Evolutionary conservation across 2,113 vertebrate species (phyloP), one percentile per base, ranked within the genome.

Genomic region (Bettongia penicillata): DNA sequence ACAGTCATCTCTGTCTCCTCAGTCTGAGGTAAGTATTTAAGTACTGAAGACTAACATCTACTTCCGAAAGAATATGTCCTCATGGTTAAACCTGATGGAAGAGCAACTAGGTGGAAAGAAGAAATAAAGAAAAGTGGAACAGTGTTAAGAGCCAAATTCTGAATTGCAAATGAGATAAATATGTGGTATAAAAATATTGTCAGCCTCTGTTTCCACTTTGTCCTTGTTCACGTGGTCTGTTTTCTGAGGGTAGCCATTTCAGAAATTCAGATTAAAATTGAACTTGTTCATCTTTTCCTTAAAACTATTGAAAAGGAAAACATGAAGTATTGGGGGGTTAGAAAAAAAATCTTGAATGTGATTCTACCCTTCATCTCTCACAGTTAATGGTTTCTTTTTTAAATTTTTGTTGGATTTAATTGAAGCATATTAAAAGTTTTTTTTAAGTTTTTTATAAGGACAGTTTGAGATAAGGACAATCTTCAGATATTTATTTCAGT

Each of bases 1-100:
- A 84, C 98, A 98, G 48, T 61, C 96, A n/a, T 14, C 95, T 91
- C 91, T 53, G 43, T 97, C 97, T 4, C 97, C 97, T 95, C 98
- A 95, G 2, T 94, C 98, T 93, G 98, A 97, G 97, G 99, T 99
- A 97, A 98, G 98, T 97, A 95, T 89, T 91, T 57, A 49, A 96
- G 3, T 55, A 55, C 24, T 93, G 52, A 3, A 91, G 92, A 84
- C 53, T 1, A 37, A 68, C 37, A 14, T 50, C 2, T 57, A 90
- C 49, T 91, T 47, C 0, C 0, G 26, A 8, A 91, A 47, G 16
- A 92, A 23, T 11, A 94, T 49, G 28, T 97, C 25, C 89, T 96
- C 94, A 61, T 53, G 26, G 50, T 95, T 97, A 92, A 97, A 93
- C 48, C 1, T 97, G 28, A 48, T n/a, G 57, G 53, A 94, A 11